A percentile compares a stretch with the other conserved stretches of the same genome.
These are phyloP conservation scores for Colinus virginianus DNA, from an alignment of 2,113 vertebrate genomes.

Conservation along the genomic window DNA sequence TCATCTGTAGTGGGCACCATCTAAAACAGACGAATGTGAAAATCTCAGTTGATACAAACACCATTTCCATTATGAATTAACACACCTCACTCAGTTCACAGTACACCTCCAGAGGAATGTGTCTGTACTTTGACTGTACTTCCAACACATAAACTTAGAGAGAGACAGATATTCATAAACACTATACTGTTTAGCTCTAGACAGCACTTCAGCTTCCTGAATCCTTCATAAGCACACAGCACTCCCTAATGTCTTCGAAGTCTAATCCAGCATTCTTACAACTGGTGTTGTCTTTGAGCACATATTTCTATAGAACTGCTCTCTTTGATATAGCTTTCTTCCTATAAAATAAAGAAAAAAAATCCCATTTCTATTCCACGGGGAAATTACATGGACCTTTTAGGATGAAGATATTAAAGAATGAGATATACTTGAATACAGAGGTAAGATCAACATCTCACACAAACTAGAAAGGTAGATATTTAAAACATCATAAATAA, in stretches of 20 bases:
- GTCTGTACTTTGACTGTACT: neutral
- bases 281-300: neutral
- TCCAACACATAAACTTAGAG: accelerated
- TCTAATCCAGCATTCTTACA: neutral
- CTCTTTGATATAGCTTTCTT: neutral
- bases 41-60: neutral
- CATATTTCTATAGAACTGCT: neutral
- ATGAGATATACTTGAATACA: neutral
- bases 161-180: neutral
- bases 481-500: neutral
- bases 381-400: neutral
- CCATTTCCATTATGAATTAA: neutral
- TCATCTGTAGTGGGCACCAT: neutral
- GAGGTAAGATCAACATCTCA: neutral
- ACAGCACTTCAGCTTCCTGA: neutral
- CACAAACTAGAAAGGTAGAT: neutral
- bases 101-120: neutral
- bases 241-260: neutral
- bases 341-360: neutral
- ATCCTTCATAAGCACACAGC: neutral
- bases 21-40: neutral
- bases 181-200: neutral
- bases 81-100: neutral
- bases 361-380: neutral
- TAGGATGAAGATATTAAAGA: neutral